These are phyloP conservation scores for Rhynchonema sp. DNA, from an alignment of 2,888 invertebrate genomes.

Conservation along the genomic window DNA sequence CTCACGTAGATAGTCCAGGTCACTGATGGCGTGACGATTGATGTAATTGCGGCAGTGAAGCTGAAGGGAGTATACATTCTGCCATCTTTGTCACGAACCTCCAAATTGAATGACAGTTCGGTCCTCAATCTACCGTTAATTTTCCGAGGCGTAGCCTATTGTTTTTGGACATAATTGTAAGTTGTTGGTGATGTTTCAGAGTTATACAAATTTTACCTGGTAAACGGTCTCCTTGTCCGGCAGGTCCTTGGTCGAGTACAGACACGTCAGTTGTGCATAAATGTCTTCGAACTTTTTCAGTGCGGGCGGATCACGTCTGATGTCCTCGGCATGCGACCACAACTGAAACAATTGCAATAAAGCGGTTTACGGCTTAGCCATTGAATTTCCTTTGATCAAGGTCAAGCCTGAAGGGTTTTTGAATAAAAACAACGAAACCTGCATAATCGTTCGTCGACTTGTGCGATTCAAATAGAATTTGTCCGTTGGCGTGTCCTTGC, in stretches of 20 bases:
- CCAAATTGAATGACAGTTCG: no score
- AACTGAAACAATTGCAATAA: constrained; percentile 25
- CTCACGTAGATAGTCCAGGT: constrained; percentile 14
- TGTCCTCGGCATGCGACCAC: constrained; percentile 20
- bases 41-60: constrained; percentile 25
- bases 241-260: constrained; percentile 17
- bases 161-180: no score
- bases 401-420: background rate
- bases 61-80: constrained; percentile 12
- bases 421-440: no score
- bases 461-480: background rate
- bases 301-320: constrained; percentile 17
- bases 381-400: background rate
- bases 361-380: constrained; percentile 11
- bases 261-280: constrained; percentile 14
- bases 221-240: constrained; percentile 17
- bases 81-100: no score
- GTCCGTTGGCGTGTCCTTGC: constrained; percentile 12
- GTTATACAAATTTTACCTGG: no score
- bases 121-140: no score
- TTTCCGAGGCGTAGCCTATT: no score
- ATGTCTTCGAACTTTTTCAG: constrained; percentile 20
- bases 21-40: constrained; percentile 26
- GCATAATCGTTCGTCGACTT: background rate
- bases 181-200: no score